These are phyloP conservation scores for Pitangus sulphuratus DNA, from an alignment of 2,797 vertebrate genomes.

Conservation along the genomic window DNA sequence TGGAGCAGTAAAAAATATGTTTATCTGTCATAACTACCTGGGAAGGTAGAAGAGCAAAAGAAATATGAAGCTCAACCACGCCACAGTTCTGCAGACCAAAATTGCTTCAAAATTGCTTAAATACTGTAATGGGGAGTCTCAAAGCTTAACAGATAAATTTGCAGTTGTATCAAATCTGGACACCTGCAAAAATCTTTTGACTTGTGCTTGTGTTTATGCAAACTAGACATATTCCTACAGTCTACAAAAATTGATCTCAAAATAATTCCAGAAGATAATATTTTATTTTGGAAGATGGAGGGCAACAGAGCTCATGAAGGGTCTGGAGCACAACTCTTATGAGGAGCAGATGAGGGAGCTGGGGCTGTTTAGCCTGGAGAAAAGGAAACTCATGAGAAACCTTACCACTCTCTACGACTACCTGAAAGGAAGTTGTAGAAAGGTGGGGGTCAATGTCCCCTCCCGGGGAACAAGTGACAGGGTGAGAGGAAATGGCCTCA, in stretches of 20 bases:
- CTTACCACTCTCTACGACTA: fast-evolving
- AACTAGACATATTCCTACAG: not conserved
- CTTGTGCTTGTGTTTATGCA: not conserved
- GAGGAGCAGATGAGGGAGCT: not conserved
- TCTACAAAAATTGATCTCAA: not conserved
- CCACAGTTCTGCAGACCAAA: not conserved
- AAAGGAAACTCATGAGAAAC: not conserved
- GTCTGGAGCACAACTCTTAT: not conserved
- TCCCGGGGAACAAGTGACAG: not conserved
- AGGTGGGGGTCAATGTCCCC: fast-evolving
- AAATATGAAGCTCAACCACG: not conserved
- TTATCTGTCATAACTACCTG: not conserved
- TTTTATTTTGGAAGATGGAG: not conserved
- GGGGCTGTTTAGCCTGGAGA: not conserved
- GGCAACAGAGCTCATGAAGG: fast-evolving
- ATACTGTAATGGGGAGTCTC: not conserved
- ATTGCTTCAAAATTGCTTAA: not conserved
- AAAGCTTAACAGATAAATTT: not conserved
- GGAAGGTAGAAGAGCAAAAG: not conserved
- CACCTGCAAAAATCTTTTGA: not conserved
- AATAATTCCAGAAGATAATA: not conserved
- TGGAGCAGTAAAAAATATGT: not conserved
- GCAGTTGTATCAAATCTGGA: not conserved
- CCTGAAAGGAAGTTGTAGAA: not conserved
- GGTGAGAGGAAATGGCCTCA: not conserved